phyloP scores from a whole-genome alignment of 2,797 vertebrate genomes.

The Smutsia temminckii region DNA sequence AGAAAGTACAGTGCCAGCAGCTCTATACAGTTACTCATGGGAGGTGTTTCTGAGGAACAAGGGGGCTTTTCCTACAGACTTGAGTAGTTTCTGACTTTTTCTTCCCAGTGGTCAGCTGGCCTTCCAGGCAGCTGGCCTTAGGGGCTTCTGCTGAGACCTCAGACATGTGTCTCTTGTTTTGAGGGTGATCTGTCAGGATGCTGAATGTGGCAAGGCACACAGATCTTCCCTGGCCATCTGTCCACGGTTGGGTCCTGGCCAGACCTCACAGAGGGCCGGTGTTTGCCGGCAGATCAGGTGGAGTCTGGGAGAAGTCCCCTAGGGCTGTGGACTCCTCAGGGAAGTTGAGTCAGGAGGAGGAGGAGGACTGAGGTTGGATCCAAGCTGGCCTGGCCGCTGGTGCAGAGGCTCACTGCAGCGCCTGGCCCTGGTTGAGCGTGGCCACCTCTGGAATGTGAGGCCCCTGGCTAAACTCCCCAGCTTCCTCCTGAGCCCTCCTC shows the following conservation, averaged over 20 bases:
- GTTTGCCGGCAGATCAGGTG: slow-evolving; percentile 20
- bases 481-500: neutral
- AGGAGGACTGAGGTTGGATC: neutral
- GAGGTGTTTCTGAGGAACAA: neutral
- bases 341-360: neutral
- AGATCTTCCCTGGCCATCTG: slow-evolving; percentile 52
- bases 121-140: neutral
- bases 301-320: neutral
- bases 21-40: neutral
- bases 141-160: neutral
- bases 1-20: neutral
- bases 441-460: neutral
- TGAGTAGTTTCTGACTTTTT: neutral
- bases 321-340: neutral
- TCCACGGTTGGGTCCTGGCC: neutral
- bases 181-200: slow-evolving; percentile 17
- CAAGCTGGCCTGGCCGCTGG: neutral
- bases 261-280: neutral
- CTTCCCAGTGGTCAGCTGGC: neutral
- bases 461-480: neutral
- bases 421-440: neutral
- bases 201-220: neutral
- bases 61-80: neutral
- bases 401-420: neutral
- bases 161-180: slow-evolving; percentile 13